phyloP scores from a whole-genome alignment of 2,113 vertebrate species.

The Acrocephalus arundinaceus region DNA sequence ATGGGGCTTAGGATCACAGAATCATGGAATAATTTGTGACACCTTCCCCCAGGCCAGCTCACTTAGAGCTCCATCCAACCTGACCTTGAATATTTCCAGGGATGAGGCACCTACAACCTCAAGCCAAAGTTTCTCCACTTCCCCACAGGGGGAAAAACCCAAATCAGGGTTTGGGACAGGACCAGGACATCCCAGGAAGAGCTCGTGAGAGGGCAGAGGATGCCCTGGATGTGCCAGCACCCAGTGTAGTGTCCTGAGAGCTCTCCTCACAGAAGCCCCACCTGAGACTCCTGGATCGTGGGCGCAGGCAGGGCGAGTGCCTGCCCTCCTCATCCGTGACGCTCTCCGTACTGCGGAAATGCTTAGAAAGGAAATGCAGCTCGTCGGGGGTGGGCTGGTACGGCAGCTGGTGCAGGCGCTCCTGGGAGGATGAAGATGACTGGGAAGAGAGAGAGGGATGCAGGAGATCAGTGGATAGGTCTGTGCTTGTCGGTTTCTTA shows the following conservation, averaged over 20 bases:
- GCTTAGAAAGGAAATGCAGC: constrained; percentile 94
- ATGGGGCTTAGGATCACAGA: background rate
- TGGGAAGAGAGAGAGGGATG: constrained; percentile 35
- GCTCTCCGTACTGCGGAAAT: constrained; percentile 94
- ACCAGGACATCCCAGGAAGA: background rate
- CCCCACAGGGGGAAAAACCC: background rate
- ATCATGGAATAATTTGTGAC: background rate
- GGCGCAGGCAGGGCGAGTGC: constrained; percentile 82
- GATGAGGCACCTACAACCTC: background rate
- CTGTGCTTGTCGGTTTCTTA: background rate
- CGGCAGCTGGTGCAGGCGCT: constrained; percentile 95
- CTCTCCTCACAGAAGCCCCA: background rate
- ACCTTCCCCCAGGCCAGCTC: background rate
- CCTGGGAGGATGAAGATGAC: constrained; percentile 97
- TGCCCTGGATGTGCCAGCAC: background rate
- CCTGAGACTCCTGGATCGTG: constrained; percentile 95
- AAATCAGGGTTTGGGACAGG: accelerated
- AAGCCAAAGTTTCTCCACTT: background rate
- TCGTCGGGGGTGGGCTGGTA: constrained; percentile 97
- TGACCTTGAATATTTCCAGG: background rate
- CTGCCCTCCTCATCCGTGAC: constrained; percentile 86
- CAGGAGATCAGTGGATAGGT: background rate
- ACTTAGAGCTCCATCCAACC: background rate
- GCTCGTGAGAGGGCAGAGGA: background rate
- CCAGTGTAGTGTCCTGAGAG: accelerated